Conservation (phyloP, 2,113 vertebrate species). For the Isichthys henryi region DNA sequence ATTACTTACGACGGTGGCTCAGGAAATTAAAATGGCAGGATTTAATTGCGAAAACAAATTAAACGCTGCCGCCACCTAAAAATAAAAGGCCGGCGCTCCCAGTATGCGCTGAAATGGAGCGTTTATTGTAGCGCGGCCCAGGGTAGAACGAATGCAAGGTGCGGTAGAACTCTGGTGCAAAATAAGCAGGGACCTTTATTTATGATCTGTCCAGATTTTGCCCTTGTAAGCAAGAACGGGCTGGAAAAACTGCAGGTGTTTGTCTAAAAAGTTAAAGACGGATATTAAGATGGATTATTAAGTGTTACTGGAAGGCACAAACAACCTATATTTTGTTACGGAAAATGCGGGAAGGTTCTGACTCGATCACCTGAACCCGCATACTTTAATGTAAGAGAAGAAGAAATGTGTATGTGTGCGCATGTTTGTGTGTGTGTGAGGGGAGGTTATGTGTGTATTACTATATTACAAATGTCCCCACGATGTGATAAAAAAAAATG, state of each 20-base stretch:
- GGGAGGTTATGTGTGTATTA: not conserved
- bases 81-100: not conserved
- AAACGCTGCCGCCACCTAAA: not conserved
- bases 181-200: not conserved
- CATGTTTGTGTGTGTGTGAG: not conserved
- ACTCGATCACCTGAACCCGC: not conserved
- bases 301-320: not conserved
- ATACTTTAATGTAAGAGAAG: not conserved
- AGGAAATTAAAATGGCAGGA: constrained; percentile 10
- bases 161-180: not conserved
- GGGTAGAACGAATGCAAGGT: not conserved
- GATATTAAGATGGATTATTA: not conserved
- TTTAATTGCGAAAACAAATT: constrained; percentile 6
- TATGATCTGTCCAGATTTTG: not conserved
- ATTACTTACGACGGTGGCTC: not conserved
- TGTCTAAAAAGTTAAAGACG: not conserved
- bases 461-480: not conserved
- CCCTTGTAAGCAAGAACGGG: not conserved
- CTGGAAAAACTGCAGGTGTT: not conserved
- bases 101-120: not conserved
- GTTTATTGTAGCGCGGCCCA: not conserved
- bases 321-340: not conserved
- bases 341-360: not conserved
- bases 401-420: not conserved
- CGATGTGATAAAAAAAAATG: not conserved